Evolutionary conservation across 2,113 vertebrate species (phyloP), one percentile per base, ranked within the genome.

Genomic region (Anarrhichthys ocellatus): DNA sequence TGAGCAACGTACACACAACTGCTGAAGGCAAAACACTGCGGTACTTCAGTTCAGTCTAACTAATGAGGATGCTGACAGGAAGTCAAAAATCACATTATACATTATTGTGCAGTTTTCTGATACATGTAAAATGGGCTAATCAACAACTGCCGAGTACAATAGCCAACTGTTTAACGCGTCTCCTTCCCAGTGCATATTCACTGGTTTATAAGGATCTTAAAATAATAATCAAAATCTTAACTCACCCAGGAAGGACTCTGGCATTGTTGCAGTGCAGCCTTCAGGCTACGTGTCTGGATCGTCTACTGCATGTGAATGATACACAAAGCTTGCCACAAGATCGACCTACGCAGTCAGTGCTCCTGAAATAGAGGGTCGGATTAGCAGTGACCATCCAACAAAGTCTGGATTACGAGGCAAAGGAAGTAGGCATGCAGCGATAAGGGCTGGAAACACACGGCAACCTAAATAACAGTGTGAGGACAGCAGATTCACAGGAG

Each of bases 181-280:
- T 59, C 34, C 22, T 42, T 44, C 2, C 48, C 14, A 48, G 3
- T 32, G 29, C 20, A 32, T 5, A 69, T 44, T 42, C 1, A 34
- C 13, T 24, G 8, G 9, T 64, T 27, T 54, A 36, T 27, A 76
- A 67, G 70, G 10, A 34, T 40, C 2, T 70, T 0, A 38, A 20
- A 18, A 48, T 7, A 48, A 48, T 18, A 2, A 48, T 29, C 56
- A 27, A 63, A 54, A 48, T 69, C 8, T 83, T 9, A 62, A 73
- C 82, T 95, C 96, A 98, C 97, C 97, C 93, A 95, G 64, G 73
- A 91, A 96, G 67, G 94, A 95, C 92, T 95, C 94, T 50, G 96
- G 96, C 95, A 98, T 96, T 93, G 93, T 95, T 93, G 95, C 62
- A 67, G 87, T 65, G 73, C 81, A 94, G 93, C 90, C 91, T 96